Percentiles rank a stretch among this genome's conserved stretches.
Conservation (phyloP, 2,888 invertebrate species). For the Pandemis cinnamomeana region DNA sequence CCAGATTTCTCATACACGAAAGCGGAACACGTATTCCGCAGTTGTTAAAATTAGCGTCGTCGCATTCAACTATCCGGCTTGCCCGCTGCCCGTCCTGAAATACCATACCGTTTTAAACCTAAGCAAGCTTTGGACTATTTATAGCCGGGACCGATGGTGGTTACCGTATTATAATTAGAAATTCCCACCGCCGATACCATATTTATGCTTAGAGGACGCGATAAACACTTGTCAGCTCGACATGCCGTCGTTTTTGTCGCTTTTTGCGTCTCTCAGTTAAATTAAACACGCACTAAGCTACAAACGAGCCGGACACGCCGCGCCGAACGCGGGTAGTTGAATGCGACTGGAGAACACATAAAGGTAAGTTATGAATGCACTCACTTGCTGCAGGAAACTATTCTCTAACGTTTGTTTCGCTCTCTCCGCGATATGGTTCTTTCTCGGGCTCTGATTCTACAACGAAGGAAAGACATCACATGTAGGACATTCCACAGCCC, state of each 20-base stretch:
- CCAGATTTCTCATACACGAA: conserved; percentile 33
- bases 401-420: conserved; percentile 82
- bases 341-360: conserved; percentile 54
- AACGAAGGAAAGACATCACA: conserved; percentile 72
- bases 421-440: conserved; percentile 82
- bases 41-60: conserved; percentile 31
- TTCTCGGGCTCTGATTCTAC: conserved; percentile 82
- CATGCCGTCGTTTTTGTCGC: neutral
- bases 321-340: conserved; percentile 44
- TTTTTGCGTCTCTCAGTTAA: neutral
- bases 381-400: conserved; percentile 83
- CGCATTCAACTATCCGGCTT: conserved; percentile 30
- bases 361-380: conserved; percentile 57
- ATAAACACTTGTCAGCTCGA: neutral
- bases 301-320: neutral
- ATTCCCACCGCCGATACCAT: conserved; percentile 15
- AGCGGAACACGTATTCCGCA: conserved; percentile 14
- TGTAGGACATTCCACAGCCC: conserved; percentile 59
- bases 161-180: conserved; percentile 21
- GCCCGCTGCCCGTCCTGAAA: conserved; percentile 13
- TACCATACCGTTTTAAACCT: conserved; percentile 21
- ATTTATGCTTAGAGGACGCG: conserved; percentile 13
- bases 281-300: neutral
- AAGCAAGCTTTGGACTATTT: conserved; percentile 13
- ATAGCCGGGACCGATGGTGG: conserved; percentile 22